Evolutionary conservation across 2,113 vertebrate genomes (phyloP), one percentile per base, ranked within the genome.

Genomic region (Pseudorhombus dupliciocellatus): DNA sequence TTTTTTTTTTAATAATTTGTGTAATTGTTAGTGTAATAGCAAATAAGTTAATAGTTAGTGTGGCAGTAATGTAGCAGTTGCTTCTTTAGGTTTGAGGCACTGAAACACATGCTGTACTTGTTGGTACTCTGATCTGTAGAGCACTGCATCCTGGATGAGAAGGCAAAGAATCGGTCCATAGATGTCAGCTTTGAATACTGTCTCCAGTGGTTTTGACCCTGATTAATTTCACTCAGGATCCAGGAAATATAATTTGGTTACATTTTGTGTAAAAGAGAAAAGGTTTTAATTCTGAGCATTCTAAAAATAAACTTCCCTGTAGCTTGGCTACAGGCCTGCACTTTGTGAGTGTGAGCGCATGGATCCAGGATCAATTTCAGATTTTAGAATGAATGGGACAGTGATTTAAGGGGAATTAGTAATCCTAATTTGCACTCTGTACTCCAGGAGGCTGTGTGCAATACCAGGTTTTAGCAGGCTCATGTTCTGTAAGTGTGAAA

Each of bases 331-430:
- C 73, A 50, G 34, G 56, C 67, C 55, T 66, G 58, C 54, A 7
- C 6, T 15, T 46, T 46, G 5, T 75, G 31, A 59, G 57, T 50
- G 37, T 26, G 57, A 24, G 62, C 34, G 40, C 6, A 24, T 50
- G 75, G 58, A 82, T 86, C 77, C 70, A 4, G 42, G 70, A 84
- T 87, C 75, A 70, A 51, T 85, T 81, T 81, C 78, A 81, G 83
- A 87, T 83, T 84, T 83, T 84, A 88, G 57, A 73, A 78, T 24
- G 65, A 86, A 54, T 31, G n/a, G 68, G 66, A 80, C 65, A 61
- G 46, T 59, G 48, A 7, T 80, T 85, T 44, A 77, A 78, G 40
- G 80, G 67, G 75, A 79, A 80, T 84, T 87, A 70, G 68, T 86
- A 80, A 85, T 86, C 82, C 75, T 79, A 87, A 83, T 88, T 87